A percentile compares a stretch with the other conserved stretches of the same genome.
These are phyloP conservation scores for Planococcus citri DNA, from an alignment of 1,140 invertebrate genomes.

Conservation along the genomic window DNA sequence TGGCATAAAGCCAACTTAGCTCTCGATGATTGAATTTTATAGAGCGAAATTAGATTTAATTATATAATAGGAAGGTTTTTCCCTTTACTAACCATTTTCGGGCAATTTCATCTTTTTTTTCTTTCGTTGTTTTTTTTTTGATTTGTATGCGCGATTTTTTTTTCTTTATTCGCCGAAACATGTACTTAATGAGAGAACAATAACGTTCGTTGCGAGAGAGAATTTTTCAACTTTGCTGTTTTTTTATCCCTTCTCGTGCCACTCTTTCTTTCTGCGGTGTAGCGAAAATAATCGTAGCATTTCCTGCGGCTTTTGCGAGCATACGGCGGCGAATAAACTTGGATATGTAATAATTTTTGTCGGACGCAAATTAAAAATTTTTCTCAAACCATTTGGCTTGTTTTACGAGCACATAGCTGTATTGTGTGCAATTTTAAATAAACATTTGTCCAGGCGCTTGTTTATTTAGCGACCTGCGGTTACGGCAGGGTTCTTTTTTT, in stretches of 20 bases:
- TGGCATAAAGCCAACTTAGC: background rate
- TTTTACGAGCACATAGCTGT: background rate
- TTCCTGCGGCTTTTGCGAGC: background rate
- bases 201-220: too few relatives aligned
- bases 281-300: background rate
- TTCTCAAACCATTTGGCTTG: background rate
- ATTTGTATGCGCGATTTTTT: too few relatives aligned
- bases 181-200: too few relatives aligned
- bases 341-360: background rate
- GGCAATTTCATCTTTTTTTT: too few relatives aligned
- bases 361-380: slow-evolving; percentile 7
- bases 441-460: background rate
- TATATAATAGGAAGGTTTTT: background rate
- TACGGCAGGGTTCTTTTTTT: too few relatives aligned
- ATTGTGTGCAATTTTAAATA: background rate
- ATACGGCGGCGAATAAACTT: background rate
- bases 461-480: background rate
- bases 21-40: background rate
- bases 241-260: too few relatives aligned
- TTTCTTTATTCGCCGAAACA: too few relatives aligned
- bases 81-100: background rate
- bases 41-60: background rate
- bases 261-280: too few relatives aligned
- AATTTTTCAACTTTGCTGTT: too few relatives aligned
- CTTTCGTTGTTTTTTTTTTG: too few relatives aligned